These are phyloP conservation scores for Epistrophella euchroma DNA, from an alignment of 2,888 invertebrate species.

Conservation along the genomic window DNA sequence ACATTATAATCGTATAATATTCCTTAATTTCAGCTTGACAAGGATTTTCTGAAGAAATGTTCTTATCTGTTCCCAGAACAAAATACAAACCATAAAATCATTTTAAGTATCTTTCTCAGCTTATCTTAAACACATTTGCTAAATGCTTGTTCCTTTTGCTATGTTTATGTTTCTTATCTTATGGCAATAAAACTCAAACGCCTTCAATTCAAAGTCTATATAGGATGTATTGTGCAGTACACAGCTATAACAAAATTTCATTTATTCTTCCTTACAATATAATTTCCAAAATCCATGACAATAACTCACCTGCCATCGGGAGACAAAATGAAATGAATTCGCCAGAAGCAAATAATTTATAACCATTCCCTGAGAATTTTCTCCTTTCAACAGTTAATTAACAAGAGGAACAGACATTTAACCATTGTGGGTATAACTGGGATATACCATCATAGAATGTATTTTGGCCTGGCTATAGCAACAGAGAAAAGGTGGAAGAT, in stretches of 20 bases:
- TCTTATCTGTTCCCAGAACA: slow-evolving; percentile 6
- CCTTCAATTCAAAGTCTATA: slow-evolving; percentile 21
- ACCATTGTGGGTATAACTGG: slow-evolving; percentile 15
- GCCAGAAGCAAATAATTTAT: slow-evolving; percentile 70
- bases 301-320: slow-evolving; percentile 70
- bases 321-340: slow-evolving; percentile 73
- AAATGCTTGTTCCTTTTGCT: slow-evolving; percentile 14
- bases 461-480: not conserved
- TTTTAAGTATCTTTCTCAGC: slow-evolving; percentile 4
- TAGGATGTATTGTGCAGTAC: not conserved
- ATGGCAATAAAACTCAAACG: slow-evolving; percentile 30
- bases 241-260: not conserved
- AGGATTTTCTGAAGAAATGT: slow-evolving; percentile 10
- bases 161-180: slow-evolving; percentile 26
- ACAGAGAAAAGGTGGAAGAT: not conserved
- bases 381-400: slow-evolving; percentile 74
- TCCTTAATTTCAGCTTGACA: slow-evolving; percentile 12
- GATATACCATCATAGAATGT: not conserved
- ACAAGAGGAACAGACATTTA: slow-evolving; percentile 56
- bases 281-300: slow-evolving; percentile 63
- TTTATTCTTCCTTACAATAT: slow-evolving; percentile 19
- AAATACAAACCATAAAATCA: slow-evolving; percentile 35
- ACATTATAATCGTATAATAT: not conserved
- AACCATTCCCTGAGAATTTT: slow-evolving; percentile 54
- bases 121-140: slow-evolving; percentile 40